Evolutionary conservation across 2,888 invertebrate species (phyloP).

Genomic region (Agrenia bidenticulata): DNA sequence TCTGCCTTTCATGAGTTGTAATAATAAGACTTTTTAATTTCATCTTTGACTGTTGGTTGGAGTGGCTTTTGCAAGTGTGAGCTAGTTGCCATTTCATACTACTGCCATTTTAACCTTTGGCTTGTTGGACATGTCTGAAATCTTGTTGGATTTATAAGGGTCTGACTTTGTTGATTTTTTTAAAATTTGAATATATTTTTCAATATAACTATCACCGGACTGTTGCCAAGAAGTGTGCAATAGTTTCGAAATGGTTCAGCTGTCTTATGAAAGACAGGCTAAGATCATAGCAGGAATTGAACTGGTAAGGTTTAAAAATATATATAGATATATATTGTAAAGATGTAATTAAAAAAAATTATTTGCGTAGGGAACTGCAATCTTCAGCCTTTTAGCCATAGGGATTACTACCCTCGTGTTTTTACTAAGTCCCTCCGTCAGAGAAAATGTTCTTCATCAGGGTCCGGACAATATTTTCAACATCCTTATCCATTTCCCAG

Average conservation of each 20-base stretch:
- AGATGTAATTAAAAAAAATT: conserved; percentile 3
- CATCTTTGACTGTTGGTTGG: too few relatives aligned
- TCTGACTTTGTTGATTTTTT: neutral
- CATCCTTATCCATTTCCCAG: conserved; percentile 35
- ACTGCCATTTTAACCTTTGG: too few relatives aligned
- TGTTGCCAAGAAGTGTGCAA: neutral
- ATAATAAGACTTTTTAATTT: neutral
- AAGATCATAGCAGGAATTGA: conserved; percentile 38
- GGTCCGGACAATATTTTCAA: conserved; percentile 30
- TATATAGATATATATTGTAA: neutral
- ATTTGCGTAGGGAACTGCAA: conserved; percentile 26
- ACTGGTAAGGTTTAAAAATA: conserved; percentile 37
- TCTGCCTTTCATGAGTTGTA: conserved; percentile 3
- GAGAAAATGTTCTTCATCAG: conserved; percentile 26
- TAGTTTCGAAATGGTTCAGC: conserved; percentile 25
- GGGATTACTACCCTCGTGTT: conserved; percentile 30
- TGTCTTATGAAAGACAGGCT: conserved; percentile 27
- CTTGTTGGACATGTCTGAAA: too few relatives aligned
- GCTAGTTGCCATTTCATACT: neutral
- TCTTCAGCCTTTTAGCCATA: conserved; percentile 26
- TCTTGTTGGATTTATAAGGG: too few relatives aligned
- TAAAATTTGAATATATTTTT: neutral
- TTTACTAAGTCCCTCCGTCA: conserved; percentile 21
- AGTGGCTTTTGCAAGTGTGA: neutral
- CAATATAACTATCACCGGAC: neutral